Base-by-base conservation (phyloP, 2,888 invertebrate genomes). In the Schrankia costaestrigalis region DNA sequence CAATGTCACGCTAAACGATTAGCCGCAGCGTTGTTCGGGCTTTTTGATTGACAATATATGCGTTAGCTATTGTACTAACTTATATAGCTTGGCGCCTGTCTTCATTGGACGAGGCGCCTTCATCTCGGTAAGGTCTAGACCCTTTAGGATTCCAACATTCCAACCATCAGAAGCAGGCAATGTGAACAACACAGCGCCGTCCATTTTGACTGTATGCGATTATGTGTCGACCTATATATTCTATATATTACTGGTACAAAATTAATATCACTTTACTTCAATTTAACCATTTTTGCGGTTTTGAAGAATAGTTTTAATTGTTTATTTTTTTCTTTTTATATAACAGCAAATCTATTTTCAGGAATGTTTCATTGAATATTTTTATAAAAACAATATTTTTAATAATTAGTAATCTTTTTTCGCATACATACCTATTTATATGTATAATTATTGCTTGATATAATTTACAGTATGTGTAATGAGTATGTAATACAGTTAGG, bases 11-110 rank as follows among this genome's bases (percentile, higher is more conserved):
- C 70, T 61, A 65, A 63, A 57, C 44, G 56, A 59, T 55, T 63
- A 64, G 68, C 56, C 49, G 52, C 64, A 53, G 63, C 54, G 59
- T 57, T 61, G 63, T 63, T 64, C 61, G 66, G 71, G 72, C 73
- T 73, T 78, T 65, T 63, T 35, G 38, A 75, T 69, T 71, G 80
- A 82, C 78, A 83, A 78, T 82, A 81, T 78, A 71, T 59, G 63
- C 57, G 60, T 63, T 45, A 54, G 48, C 35, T 43, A 38, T 56
- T 41, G 41, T 52, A 41, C 43, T 56, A 53, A 61, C 54, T 57
- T 56, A 59, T 59, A 54, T 46, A 53, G 41, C 46, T 25, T 14
- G 46, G 31, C 37, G 41, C 36, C 37, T 17, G 30, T 11, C 14
- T 28, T 8, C 21, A 10, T 15, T 19, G 18, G 26, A 14, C 6